phyloP scores from a whole-genome alignment of 92 coral and sea anemone genomes.

The Virgularia gustaviana region DNA sequence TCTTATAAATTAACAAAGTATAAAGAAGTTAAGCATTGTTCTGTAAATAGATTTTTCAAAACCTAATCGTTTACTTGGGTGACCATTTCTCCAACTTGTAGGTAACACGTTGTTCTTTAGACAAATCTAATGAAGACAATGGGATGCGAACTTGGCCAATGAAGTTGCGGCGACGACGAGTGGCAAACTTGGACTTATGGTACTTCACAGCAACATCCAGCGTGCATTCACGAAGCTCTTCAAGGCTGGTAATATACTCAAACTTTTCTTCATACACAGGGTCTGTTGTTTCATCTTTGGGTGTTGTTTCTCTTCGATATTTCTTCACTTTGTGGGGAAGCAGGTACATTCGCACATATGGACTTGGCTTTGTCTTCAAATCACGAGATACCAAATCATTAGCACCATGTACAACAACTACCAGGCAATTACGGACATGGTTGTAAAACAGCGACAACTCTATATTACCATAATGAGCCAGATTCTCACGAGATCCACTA shows the following conservation, averaged over 20 bases:
- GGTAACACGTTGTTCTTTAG: conserved; percentile 5
- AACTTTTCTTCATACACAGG: conserved; percentile 79
- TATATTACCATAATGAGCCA: conserved; percentile 68
- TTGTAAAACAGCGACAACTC: conserved; percentile 69
- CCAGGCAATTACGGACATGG: conserved; percentile 69
- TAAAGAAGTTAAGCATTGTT: no score
- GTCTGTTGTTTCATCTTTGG: conserved; percentile 57
- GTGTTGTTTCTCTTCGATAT: conserved; percentile 70
- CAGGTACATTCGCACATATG: conserved; percentile 86
- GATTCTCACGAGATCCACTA: conserved; percentile 62
- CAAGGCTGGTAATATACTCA: conserved; percentile 72
- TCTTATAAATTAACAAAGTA: no score
- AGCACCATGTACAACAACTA: conserved; percentile 66
- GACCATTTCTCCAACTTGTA: conserved; percentile 27
- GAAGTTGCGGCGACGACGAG: conserved; percentile 64
- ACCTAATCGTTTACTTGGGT: not conserved
- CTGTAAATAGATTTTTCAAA: not conserved
- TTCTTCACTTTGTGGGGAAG: conserved; percentile 94
- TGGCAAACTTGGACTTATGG: conserved; percentile 62
- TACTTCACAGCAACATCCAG: conserved; percentile 90
- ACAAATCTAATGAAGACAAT: conserved; percentile 57
- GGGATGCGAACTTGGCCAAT: conserved; percentile 69
- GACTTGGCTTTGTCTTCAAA: conserved; percentile 74
- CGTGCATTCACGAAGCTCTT: conserved; percentile 61
- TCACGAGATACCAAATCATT: conserved; percentile 68